These are phyloP conservation scores for Limnothrissa miodon DNA, from an alignment of 2,113 vertebrate genomes.

Conservation along the genomic window DNA sequence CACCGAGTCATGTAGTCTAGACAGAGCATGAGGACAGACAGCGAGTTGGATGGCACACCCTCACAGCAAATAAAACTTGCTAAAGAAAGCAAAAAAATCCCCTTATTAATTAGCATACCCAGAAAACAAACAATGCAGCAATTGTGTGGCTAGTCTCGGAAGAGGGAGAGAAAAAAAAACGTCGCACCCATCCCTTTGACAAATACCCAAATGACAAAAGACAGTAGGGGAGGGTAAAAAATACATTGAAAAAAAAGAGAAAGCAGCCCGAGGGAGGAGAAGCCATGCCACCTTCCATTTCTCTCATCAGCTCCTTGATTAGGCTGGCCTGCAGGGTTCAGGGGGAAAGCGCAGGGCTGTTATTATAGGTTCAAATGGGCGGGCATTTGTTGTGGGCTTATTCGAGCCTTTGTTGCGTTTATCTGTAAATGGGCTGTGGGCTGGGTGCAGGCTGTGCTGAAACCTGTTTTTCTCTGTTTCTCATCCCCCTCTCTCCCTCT, in stretches of 20 bases:
- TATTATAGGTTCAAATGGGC: slow-evolving; percentile 55
- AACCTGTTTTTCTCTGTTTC: background rate
- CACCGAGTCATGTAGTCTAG: background rate
- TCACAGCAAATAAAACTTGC: background rate
- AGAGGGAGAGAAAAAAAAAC: background rate
- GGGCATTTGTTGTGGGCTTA: slow-evolving; percentile 45
- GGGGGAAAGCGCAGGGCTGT: slow-evolving; percentile 42
- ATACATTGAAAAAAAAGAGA: slow-evolving; percentile 34
- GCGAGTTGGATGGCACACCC: background rate
- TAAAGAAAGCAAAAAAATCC: background rate
- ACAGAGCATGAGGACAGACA: background rate
- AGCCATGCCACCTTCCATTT: slow-evolving; percentile 38
- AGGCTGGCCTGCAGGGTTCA: slow-evolving; percentile 46
- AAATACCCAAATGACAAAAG: slow-evolving; percentile 42
- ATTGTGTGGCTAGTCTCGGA: slow-evolving; percentile 41
- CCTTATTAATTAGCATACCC: slow-evolving; percentile 46
- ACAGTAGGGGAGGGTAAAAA: background rate
- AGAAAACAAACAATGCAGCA: slow-evolving; percentile 35
- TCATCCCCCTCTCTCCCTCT: background rate
- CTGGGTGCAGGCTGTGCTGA: slow-evolving; percentile 16
- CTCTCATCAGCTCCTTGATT: slow-evolving; percentile 55
- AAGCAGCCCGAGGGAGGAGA: slow-evolving; percentile 23
- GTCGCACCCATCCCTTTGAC: slow-evolving; percentile 35
- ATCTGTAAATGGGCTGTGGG: slow-evolving; percentile 35
- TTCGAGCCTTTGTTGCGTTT: slow-evolving; percentile 39